Evolutionary conservation across 1,140 invertebrate species (phyloP).

Genomic region (Anthonomus grandis): DNA sequence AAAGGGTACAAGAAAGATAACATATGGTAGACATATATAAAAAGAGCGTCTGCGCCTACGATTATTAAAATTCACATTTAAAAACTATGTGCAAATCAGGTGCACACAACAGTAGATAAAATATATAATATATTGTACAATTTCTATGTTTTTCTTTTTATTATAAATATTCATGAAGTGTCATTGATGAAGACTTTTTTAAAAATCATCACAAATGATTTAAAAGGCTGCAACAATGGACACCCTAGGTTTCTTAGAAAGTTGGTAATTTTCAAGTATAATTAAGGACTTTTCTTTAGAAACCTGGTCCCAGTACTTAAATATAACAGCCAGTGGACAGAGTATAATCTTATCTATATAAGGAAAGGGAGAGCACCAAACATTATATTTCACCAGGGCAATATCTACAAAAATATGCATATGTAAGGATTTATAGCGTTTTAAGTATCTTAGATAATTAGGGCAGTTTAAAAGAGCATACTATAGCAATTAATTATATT

Average conservation of each 20-base stretch:
- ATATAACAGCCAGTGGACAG: slow-evolving; percentile 40
- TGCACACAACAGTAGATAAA: slow-evolving; percentile 51
- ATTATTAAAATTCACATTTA: slow-evolving; percentile 24
- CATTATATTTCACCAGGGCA: slow-evolving; percentile 24
- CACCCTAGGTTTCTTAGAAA: slow-evolving; percentile 48
- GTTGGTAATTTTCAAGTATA: slow-evolving; percentile 45
- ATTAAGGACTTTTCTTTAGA: slow-evolving; percentile 25
- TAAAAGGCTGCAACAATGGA: slow-evolving; percentile 49
- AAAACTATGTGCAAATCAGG: slow-evolving; percentile 50
- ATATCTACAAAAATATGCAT: too few species aligned
- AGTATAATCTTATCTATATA: slow-evolving; percentile 45
- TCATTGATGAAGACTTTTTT: slow-evolving; percentile 44
- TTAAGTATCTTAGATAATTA: too few species aligned
- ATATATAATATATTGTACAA: slow-evolving; percentile 47
- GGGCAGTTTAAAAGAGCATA: too few species aligned
- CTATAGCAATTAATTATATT: too few species aligned
- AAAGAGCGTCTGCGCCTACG: too few species aligned
- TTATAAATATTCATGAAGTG: slow-evolving; percentile 44
- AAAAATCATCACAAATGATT: slow-evolving; percentile 44
- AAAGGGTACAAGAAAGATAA: too few species aligned
- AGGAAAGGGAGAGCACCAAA: slow-evolving; percentile 45
- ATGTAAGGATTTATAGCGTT: too few species aligned
- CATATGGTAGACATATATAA: too few species aligned
- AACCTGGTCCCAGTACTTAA: slow-evolving; percentile 26
- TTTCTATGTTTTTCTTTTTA: slow-evolving; percentile 41